Conservation (phyloP, 2,888 invertebrate genomes). For the Panzeria rudis region DNA sequence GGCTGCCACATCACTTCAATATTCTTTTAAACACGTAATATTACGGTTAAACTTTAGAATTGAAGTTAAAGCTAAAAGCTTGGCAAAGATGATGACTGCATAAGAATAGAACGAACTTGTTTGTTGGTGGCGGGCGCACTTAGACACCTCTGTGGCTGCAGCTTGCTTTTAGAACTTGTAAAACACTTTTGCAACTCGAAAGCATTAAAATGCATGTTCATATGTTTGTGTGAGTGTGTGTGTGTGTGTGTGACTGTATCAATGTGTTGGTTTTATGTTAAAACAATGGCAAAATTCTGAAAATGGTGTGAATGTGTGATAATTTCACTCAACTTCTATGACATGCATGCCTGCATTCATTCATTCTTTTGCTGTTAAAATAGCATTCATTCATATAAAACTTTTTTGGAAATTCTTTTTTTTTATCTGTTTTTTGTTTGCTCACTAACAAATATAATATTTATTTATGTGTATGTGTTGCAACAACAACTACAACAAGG, state of each 20-base stretch:
- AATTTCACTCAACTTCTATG: conserved; percentile 76
- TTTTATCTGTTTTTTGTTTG: conserved; percentile 17
- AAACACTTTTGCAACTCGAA: conserved; percentile 32
- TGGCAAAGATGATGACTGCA: conserved; percentile 11
- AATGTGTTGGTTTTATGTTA: not conserved
- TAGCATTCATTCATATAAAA: conserved; percentile 47
- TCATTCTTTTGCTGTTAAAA: conserved; percentile 45
- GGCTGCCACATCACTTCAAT: conserved; percentile 42
- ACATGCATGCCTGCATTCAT: conserved; percentile 67
- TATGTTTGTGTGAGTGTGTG: conserved; percentile 11
- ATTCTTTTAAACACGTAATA: conserved; percentile 62
- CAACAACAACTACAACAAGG: conserved; percentile 7
- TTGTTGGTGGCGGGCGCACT: conserved; percentile 32
- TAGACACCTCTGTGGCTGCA: conserved; percentile 40
- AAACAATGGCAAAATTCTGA: conserved; percentile 72
- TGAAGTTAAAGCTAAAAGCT: conserved; percentile 33
- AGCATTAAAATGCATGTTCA: conserved; percentile 11
- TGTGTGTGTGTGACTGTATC: too few relatives aligned
- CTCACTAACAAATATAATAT: conserved; percentile 15
- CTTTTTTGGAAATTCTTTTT: conserved; percentile 55
- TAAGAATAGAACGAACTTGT: conserved; percentile 32
- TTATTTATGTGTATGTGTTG: conserved; percentile 5
- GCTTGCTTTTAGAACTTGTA: conserved; percentile 27
- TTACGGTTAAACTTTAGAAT: conserved; percentile 57
- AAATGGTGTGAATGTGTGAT: conserved; percentile 77